Evolutionary conservation across 2,797 vertebrate species (phyloP), one percentile per base, ranked within the genome.

Genomic region (Parambassis ranga): DNA sequence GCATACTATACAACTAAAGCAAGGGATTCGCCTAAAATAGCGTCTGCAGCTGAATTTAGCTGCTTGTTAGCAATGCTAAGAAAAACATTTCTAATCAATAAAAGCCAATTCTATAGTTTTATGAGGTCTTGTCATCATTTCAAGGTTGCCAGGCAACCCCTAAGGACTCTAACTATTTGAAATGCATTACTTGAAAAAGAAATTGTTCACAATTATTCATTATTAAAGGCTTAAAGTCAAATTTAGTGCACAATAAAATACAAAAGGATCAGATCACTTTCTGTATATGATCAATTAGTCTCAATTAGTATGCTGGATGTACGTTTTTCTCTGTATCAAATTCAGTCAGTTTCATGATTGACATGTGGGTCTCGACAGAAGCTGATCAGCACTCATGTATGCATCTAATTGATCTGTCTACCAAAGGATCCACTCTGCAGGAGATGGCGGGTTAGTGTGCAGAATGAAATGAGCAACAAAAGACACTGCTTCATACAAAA

Each of bases 381-480:
- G n/a, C n/a, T n/a, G n/a, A n/a, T n/a, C n/a, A n/a, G n/a, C n/a
- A n/a, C n/a, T n/a, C n/a, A n/a, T n/a, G n/a, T n/a, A n/a, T n/a
- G n/a, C n/a, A n/a, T n/a, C n/a, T n/a, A n/a, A n/a, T n/a, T n/a
- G n/a, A n/a, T n/a, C n/a, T n/a, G n/a, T 23, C 4, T 30, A 15
- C 30, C 13, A 2, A 10, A 33, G 5, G 19, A 30, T 11, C 35
- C 11, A 20, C 32, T 27, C 16, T 63, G 23, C n/a, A n/a, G n/a
- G 15, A 47, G 22, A 24, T 23, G 22, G 6, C 10, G n/a, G 22
- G 15, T 20, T 14, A 20, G 10, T 6, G 4, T 41, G 42, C 16
- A 2, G 31, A 55, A 58, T 14, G 30, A 64, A 61, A 59, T 43
- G 28, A 66, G 57, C 20, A 15, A 2, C 57, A 26, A 28, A n/a